Percentiles rank a stretch among this genome's conserved stretches.
Conservation (phyloP, 2,113 vertebrate species). For the Machaerirhynchus nigripectus region DNA sequence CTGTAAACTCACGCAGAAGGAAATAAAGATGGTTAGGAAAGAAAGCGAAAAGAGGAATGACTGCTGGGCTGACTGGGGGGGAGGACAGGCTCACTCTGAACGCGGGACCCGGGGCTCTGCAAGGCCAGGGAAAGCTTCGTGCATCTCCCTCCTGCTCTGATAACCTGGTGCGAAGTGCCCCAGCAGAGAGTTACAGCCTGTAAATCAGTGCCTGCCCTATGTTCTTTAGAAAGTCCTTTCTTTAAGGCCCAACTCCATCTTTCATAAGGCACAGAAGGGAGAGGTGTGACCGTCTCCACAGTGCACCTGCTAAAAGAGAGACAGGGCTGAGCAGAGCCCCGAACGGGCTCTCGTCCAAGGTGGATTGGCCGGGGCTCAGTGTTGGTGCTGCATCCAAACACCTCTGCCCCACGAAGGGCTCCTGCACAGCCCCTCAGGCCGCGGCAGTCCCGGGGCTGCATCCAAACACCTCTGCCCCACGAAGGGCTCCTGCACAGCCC, state of each 20-base stretch:
- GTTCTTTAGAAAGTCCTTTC: background rate
- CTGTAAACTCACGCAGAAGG: background rate
- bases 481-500: background rate
- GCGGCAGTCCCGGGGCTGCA: background rate
- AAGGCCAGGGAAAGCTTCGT: background rate
- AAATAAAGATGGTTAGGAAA: background rate
- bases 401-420: rapidly evolving
- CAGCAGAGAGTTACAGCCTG: background rate
- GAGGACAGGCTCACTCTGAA: background rate
- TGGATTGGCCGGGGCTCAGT: background rate
- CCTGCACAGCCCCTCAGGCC: background rate
- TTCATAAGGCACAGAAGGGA: background rate
- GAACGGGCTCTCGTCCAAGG: rapidly evolving
- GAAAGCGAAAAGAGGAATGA: background rate
- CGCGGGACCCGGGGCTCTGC: background rate
- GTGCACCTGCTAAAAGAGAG: rapidly evolving
- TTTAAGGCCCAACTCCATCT: background rate
- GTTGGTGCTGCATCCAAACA: rapidly evolving
- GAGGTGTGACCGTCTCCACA: background rate
- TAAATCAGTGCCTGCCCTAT: background rate
- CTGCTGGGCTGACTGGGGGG: background rate
- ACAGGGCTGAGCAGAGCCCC: background rate
- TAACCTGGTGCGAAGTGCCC: background rate
- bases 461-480: background rate
- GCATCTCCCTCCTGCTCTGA: background rate